phyloP scores from a whole-genome alignment of 2,888 invertebrate genomes.

The Drosophila mayaguana region DNA sequence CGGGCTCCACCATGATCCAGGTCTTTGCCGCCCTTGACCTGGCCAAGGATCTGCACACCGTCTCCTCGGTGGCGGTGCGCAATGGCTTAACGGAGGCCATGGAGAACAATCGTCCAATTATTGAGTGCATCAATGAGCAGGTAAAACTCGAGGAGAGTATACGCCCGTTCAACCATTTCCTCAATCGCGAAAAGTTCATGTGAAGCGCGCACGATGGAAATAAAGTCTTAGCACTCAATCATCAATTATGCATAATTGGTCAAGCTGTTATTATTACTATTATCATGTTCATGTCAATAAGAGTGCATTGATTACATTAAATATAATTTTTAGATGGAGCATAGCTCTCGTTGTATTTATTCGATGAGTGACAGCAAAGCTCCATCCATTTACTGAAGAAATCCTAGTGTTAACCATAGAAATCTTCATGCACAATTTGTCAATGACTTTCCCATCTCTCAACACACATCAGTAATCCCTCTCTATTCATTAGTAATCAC shows the following conservation, averaged over 20 bases:
- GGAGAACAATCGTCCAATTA: constrained; percentile 86
- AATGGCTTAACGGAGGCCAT: constrained; percentile 88
- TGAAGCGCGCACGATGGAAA: constrained; percentile 40
- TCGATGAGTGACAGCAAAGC: too few relatives aligned
- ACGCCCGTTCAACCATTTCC: constrained; percentile 86
- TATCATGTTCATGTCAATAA: background rate
- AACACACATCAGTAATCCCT: background rate
- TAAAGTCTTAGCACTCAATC: background rate
- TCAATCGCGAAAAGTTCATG: constrained; percentile 84
- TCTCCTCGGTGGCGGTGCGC: constrained; percentile 88
- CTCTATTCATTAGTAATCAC: background rate
- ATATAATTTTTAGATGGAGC: constrained; percentile 20
- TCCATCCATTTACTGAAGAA: too few relatives aligned
- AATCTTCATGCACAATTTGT: background rate
- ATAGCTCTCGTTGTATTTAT: background rate
- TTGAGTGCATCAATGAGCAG: constrained; percentile 87
- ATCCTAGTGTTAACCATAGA: too few relatives aligned
- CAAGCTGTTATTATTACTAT: background rate
- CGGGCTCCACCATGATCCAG: constrained; percentile 89
- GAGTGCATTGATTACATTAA: background rate
- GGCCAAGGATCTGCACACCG: constrained; percentile 88
- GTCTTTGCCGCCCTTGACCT: constrained; percentile 89
- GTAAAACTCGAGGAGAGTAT: constrained; percentile 82
- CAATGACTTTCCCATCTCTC: background rate
- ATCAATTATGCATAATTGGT: background rate